Base-by-base conservation (phyloP, 2,113 vertebrate species). In the Phylloscopus trochilus region DNA sequence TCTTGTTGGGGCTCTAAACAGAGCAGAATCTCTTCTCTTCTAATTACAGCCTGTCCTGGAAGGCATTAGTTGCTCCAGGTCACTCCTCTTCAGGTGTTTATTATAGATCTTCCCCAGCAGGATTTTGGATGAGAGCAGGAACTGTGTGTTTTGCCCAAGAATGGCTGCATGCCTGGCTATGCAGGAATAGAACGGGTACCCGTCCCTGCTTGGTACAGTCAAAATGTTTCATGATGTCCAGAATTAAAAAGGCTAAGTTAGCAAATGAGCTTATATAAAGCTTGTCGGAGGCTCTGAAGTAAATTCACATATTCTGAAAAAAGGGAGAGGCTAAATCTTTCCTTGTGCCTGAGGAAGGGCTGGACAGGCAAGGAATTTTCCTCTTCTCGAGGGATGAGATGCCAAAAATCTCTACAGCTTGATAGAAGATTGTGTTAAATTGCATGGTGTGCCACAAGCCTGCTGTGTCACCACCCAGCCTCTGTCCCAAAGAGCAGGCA, bases 201-300 rank as follows among this genome's bases (percentile, higher is more conserved):
- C 14, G 0, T 44, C 78, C 60, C 80, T 70, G 67, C 94, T 83
- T 90, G 86, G 91, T 93, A 82, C 83, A 74, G 58, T 85, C 73
- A 82, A 83, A 94, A 66, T 1, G 15, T 60, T 81, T 82, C 80
- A 44, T 23, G 1, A 51, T 51, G 52, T 75, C 58, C 73, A 56
- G 92, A 68, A 79, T 92, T 95, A 83, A 72, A 87, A 88, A 83
- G 85, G 73, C 92, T 73, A 90, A 86, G 52, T 94, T 88, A 96
- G 76, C 86, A 94, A 94, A 95, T 89, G 73, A 93, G 92, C 83
- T 94, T 93, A 83, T 72, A 56, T 17, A 89, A 94, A 92, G 73
- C 90, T 68, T 68, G 83, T 91, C 1, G 0, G 83, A 84, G 69
- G 55, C 72, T 83, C 92, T 91, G 84, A 86, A 93, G 52, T 87